Evolutionary conservation across 2,797 vertebrate genomes (phyloP).

Genomic region (Anguilla obscura): DNA sequence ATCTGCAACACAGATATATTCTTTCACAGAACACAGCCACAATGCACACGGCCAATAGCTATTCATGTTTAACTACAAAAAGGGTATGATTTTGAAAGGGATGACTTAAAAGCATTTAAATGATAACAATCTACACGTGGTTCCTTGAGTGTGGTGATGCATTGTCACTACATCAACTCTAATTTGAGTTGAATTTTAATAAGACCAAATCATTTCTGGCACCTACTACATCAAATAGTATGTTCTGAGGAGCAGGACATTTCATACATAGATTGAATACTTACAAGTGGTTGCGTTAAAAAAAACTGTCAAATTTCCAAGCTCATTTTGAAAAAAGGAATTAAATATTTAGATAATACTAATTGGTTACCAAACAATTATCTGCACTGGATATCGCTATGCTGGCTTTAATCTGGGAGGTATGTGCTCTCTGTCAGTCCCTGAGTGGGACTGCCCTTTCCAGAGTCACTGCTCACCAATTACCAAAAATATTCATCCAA

Average conservation of each 20-base stretch:
- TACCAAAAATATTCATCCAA: not conserved
- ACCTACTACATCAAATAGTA: too few species aligned
- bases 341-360: not conserved
- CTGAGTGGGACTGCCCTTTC: too few species aligned
- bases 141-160: not conserved
- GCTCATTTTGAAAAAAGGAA: not conserved
- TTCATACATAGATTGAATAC: not conserved
- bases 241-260: not conserved
- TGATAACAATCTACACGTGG: not conserved
- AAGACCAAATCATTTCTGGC: too few species aligned
- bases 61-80: not conserved
- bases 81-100: not conserved
- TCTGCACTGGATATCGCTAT: not conserved
- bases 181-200: too few species aligned
- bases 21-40: not conserved
- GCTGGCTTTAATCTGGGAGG: not conserved
- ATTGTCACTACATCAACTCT: not conserved
- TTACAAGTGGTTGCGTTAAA: not conserved
- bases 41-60: not conserved
- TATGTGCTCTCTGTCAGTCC: too few species aligned
- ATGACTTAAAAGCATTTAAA: not conserved
- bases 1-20: conserved; percentile 66
- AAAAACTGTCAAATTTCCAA: not conserved
- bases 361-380: not conserved
- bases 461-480: too few species aligned